Percentiles rank a stretch among this genome's conserved stretches.
phyloP scores from a whole-genome alignment of 2,888 invertebrate species.

The Chymomyza amoena region DNA sequence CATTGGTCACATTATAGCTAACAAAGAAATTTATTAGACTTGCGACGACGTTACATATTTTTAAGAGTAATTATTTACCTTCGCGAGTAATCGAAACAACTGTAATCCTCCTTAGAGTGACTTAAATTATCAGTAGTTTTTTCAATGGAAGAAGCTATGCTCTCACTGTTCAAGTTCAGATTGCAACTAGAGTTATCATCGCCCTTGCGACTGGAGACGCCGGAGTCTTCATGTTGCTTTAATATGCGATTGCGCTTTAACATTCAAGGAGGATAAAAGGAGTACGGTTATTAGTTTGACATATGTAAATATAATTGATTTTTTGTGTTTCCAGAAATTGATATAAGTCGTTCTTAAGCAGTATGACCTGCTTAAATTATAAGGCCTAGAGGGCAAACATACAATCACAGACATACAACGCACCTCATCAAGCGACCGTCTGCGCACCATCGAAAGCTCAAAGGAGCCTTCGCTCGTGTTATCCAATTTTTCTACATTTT shows the following conservation, averaged over 20 bases:
- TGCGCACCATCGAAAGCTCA: conserved; percentile 77
- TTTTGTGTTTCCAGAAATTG: neutral
- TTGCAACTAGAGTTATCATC: conserved; percentile 79
- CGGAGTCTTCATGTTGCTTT: conserved; percentile 77
- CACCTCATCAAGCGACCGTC: conserved; percentile 73
- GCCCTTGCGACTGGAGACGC: conserved; percentile 80
- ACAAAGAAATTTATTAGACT: conserved; percentile 3
- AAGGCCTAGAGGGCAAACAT: neutral
- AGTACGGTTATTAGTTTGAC: neutral
- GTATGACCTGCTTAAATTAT: too few relatives aligned
- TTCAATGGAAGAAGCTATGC: conserved; percentile 79
- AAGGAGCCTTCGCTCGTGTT: conserved; percentile 74
- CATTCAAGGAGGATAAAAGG: neutral
- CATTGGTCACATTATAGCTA: conserved; percentile 75
- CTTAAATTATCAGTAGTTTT: conserved; percentile 72
- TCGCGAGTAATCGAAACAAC: conserved; percentile 80
- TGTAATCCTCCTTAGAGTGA: conserved; percentile 75
- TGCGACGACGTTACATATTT: too few relatives aligned
- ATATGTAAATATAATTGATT: neutral
- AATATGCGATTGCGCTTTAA: conserved; percentile 64
- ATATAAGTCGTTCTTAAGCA: too few relatives aligned
- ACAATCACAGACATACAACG: conserved; percentile 24
- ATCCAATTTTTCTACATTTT: conserved; percentile 69
- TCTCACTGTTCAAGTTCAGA: conserved; percentile 80
- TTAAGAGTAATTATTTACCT: conserved; percentile 67